These are phyloP conservation scores for Gallinago media DNA, from an alignment of 2,113 vertebrate genomes.

Conservation along the genomic window DNA sequence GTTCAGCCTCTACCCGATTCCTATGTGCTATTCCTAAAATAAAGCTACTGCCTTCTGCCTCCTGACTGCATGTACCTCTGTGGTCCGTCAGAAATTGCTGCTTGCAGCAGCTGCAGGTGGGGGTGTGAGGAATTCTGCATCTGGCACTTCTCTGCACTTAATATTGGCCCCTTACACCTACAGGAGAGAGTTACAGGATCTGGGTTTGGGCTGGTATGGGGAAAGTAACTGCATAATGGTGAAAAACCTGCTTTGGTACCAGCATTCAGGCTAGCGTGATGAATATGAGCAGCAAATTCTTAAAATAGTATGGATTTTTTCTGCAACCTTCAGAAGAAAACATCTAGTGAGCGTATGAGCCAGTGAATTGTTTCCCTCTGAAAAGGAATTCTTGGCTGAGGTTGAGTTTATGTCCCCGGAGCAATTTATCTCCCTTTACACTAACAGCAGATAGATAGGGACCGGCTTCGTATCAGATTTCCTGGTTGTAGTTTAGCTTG, in stretches of 20 bases:
- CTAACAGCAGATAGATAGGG: neutral
- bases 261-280: neutral
- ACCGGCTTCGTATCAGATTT: neutral
- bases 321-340: constrained; percentile 30
- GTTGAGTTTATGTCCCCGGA: neutral
- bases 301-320: constrained; percentile 23
- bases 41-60: constrained; percentile 64
- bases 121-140: neutral
- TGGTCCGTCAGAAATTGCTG: neutral
- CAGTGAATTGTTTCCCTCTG: neutral
- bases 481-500: neutral
- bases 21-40: constrained; percentile 49
- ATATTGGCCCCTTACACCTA: neutral
- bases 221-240: neutral
- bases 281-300: neutral
- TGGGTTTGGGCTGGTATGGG: neutral
- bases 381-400: constrained; percentile 20
- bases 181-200: neutral
- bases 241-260: neutral
- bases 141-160: neutral
- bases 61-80: neutral
- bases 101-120: neutral
- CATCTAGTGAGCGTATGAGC: neutral
- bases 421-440: neutral
- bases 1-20: neutral